These are phyloP conservation scores for Drosophila nebulosa DNA, from an alignment of 1,140 invertebrate genomes.

Conservation along the genomic window DNA sequence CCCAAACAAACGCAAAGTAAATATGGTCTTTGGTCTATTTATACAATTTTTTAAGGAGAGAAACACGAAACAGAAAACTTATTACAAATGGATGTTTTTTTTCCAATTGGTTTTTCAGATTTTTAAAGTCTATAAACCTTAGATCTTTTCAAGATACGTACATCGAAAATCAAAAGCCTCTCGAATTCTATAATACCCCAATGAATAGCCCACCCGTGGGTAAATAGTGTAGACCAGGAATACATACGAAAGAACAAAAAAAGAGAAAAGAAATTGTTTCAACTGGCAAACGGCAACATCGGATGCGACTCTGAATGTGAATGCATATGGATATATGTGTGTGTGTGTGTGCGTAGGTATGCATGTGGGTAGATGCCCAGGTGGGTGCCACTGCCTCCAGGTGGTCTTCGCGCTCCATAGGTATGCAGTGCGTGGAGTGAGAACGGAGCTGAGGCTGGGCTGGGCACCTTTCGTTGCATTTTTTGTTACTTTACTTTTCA, in stretches of 20 bases:
- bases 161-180: background rate
- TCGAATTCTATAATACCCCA: background rate
- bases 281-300: slow-evolving; percentile 51
- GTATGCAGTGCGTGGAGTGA: slow-evolving; percentile 28
- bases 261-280: slow-evolving; percentile 56
- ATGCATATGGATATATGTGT: slow-evolving; percentile 47
- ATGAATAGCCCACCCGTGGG: background rate
- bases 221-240: background rate
- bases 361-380: slow-evolving; percentile 30
- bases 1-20: too few relatives aligned
- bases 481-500: slow-evolving; percentile 18
- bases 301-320: slow-evolving; percentile 42
- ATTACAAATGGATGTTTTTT: too few relatives aligned
- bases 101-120: too few relatives aligned
- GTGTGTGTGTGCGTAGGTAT: slow-evolving; percentile 13
- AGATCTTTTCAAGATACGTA: too few relatives aligned
- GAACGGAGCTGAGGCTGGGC: slow-evolving; percentile 11
- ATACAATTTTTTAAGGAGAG: too few relatives aligned
- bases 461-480: slow-evolving; percentile 47
- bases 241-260: background rate
- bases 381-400: slow-evolving; percentile 59
- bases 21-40: too few relatives aligned
- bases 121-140: too few relatives aligned
- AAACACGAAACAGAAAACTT: too few relatives aligned
- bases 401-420: slow-evolving; percentile 43